Evolutionary conservation across 1,140 invertebrate genomes (phyloP), one percentile per base, ranked within the genome.

Genomic region (Lasioglossum albipes): DNA sequence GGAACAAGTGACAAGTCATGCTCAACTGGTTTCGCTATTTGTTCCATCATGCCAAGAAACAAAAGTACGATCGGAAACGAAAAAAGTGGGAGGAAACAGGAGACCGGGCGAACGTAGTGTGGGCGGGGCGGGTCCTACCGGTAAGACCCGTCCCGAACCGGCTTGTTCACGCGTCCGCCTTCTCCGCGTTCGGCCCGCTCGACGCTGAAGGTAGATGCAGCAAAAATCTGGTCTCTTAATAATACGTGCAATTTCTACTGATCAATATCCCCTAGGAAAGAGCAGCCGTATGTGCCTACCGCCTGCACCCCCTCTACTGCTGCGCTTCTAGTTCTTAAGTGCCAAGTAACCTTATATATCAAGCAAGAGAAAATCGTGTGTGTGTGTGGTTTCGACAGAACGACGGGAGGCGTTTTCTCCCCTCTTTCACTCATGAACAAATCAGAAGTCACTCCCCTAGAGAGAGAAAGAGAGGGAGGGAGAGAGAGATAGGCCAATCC

Each of bases 211-310:
- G 69, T 81, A 76, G 77, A 82, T 86, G 78, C 75, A 85, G 87
- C 82, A 80, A 59, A 59, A 59, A 2, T n/a, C 85, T 77, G 71
- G 74, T 85, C 16, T 85, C 87, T 84, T 86, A 86, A 79, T 87
- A 79, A 86, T 69, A 84, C 88, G 88, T 89, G 88, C 88, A 85
- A 86, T 82, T 87, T 88, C 87, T 89, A 87, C 87, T 81, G 57
- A 71, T 82, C 7, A 86, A 79, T 86, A 86, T 57, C 67, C 80
- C 82, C 66, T 74, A 76, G 45, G 45, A 81, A 72, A 79, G 75
- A 87, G 82, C 86, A 82, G 79, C 72, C 77, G 84, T 69, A 74
- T 87, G 82, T 89, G 79, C 82, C 86, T 89, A 89, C 79, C 79
- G 77, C 88, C 84, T 89, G 87, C 79, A 88, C 80, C 87, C 85